Evolutionary conservation across 2,113 vertebrate genomes (phyloP).

Genomic region (Ophthalmolycus amberensis): DNA sequence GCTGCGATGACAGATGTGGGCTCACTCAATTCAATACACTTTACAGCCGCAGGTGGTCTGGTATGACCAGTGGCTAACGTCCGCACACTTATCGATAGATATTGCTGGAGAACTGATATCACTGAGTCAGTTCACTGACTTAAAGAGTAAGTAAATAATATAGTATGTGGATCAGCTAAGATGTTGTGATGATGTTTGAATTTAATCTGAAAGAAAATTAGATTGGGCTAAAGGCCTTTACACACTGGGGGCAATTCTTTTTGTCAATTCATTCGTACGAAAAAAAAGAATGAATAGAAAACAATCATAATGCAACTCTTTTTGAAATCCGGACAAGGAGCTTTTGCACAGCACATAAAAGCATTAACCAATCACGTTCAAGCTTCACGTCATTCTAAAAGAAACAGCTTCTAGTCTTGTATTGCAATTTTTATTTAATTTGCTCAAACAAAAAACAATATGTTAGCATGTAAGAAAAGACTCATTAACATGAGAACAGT

Average conservation of each 20-base stretch:
- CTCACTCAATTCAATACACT: neutral
- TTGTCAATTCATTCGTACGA: too few species aligned
- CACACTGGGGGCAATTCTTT: too few species aligned
- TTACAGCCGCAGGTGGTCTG: neutral
- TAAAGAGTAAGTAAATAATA: neutral
- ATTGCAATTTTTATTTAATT: constrained; percentile 98
- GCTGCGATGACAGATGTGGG: neutral
- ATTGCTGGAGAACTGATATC: neutral
- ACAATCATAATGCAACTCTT: too few species aligned
- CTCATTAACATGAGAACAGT: constrained; percentile 90
- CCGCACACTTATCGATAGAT: neutral
- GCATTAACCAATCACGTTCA: neutral
- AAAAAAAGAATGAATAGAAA: too few species aligned
- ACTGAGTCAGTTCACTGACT: neutral
- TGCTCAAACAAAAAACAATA: constrained; percentile 91
- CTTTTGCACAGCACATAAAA: too few species aligned
- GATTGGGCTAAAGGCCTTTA: too few species aligned
- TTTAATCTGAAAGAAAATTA: too few species aligned
- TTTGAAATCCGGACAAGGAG: too few species aligned
- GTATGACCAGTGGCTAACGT: neutral
- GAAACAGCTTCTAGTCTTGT: constrained; percentile 70
- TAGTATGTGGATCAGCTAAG: neutral
- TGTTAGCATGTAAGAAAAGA: constrained; percentile 96
- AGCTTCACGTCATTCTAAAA: constrained; percentile 21
- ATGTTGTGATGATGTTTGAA: neutral